Evolutionary conservation across 2,797 vertebrate genomes (phyloP), one percentile per base, ranked within the genome.

Genomic region (Ibycter americanus): DNA sequence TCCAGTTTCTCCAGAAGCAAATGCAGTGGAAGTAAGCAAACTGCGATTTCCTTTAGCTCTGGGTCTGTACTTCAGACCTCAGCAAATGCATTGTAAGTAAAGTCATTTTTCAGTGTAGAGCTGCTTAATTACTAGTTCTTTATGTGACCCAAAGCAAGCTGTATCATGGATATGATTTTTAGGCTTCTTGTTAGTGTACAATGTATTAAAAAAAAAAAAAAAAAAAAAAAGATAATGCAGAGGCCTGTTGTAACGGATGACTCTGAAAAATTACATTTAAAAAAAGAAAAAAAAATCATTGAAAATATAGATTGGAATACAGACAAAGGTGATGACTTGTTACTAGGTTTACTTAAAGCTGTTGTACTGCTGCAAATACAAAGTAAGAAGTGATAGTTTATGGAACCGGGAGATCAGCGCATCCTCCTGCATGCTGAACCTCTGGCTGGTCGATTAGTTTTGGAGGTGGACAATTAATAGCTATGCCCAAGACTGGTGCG

Each of bases 321-420:
- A 87, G 31, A 16, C 11, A 58, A 83, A 92, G 31, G 0, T 68
- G 1, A 46, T 59, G 16, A 25, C 7, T 76, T 63, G 2, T 52
- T 40, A 42, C 8, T 66, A 32, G 20, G 27, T 85, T 94, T 76
- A 32, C 15, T 52, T 47, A 3, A 5, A 67, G 21, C 29, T 42
- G 20, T 56, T 83, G 49, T 63, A 65, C 10, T 61, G 44, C 29
- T 58, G 20, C 62, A 66, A 78, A 51, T 55, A 25, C 4, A 38
- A 29, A 23, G 8, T 59, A 46, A 70, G 26, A 15, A 74, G 59
- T 27, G n/a, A 67, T 21, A 27, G 8, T 49, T 87, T 32, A 49
- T 1, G 4, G 47, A 49, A 31, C 13, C 0, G 0, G 8, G 26
- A 15, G 17, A 67, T 65, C 1, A 1, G 13, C 0, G 2, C 23